These are phyloP conservation scores for Sus scrofa DNA, from an alignment of 2,113 vertebrate species.

Conservation along the genomic window DNA sequence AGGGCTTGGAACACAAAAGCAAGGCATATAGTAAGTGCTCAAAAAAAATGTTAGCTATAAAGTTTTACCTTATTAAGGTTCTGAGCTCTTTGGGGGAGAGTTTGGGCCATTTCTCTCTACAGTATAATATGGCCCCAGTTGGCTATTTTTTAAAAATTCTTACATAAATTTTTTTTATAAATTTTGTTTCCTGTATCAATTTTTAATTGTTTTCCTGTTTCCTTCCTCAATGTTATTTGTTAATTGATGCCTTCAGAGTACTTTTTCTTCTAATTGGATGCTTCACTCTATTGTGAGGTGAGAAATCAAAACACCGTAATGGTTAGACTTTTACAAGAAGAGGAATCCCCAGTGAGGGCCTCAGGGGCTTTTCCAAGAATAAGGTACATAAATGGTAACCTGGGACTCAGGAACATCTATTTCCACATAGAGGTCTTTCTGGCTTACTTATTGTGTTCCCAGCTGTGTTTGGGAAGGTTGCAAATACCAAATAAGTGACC, in stretches of 20 bases:
- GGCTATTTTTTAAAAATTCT: not conserved
- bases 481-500: conserved; percentile 67
- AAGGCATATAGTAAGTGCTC: not conserved
- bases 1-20: not conserved
- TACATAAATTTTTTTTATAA: not conserved
- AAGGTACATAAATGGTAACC: not conserved
- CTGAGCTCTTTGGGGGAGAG: not conserved
- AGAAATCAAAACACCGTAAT: not conserved
- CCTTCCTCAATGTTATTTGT: not conserved
- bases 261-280: not conserved
- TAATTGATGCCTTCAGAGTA: not conserved
- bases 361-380: not conserved
- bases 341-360: not conserved
- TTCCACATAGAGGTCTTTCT: conserved; percentile 27
- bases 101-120: not conserved
- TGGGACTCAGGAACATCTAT: not conserved
- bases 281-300: not conserved
- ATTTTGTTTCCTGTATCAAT: not conserved
- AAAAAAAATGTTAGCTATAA: not conserved
- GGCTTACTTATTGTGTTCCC: conserved; percentile 45
- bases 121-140: not conserved
- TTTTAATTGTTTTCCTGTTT: not conserved
- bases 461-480: conserved; percentile 47
- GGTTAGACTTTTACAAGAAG: not conserved
- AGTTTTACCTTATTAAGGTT: not conserved